Conservation (phyloP, 1,140 invertebrate species). For the Anoplolepis gracilipes region DNA sequence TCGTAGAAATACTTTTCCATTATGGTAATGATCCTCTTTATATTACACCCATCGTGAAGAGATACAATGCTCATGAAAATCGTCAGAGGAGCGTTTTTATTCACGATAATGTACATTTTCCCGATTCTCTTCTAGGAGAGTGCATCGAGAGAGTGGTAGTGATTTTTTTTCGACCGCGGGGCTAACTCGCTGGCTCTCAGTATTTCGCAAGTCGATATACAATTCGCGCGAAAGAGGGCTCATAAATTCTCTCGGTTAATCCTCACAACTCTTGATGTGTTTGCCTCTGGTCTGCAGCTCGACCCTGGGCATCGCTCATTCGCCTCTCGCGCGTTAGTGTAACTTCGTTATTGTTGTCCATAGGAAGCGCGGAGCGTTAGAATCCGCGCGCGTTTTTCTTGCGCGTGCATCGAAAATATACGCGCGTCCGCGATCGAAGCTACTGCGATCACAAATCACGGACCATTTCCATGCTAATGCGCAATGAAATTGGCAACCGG, state of each 20-base stretch:
- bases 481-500: constrained; percentile 80
- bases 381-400: constrained; percentile 50
- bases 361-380: constrained; percentile 5
- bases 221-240: constrained; percentile 66
- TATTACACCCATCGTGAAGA: constrained; percentile 5
- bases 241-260: constrained; percentile 78
- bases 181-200: not conserved
- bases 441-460: constrained; percentile 78
- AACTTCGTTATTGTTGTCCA: constrained; percentile 70
- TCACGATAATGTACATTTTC: not conserved
- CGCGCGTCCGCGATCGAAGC: constrained; percentile 36
- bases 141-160: constrained; percentile 15
- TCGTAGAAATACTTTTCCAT: not conserved
- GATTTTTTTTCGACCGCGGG: constrained; percentile 8
- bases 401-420: constrained; percentile 53
- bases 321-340: constrained; percentile 23
- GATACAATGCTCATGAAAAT: not conserved
- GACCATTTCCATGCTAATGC: constrained; percentile 83
- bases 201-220: constrained; percentile 71
- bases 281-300: constrained; percentile 62
- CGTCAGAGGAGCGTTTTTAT: constrained; percentile 23
- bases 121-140: not conserved
- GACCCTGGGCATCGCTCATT: constrained; percentile 52
- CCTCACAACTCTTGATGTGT: constrained; percentile 73
- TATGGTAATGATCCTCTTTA: constrained; percentile 39